phyloP scores from a whole-genome alignment of 2,797 vertebrate species.

The Mus caroli region DNA sequence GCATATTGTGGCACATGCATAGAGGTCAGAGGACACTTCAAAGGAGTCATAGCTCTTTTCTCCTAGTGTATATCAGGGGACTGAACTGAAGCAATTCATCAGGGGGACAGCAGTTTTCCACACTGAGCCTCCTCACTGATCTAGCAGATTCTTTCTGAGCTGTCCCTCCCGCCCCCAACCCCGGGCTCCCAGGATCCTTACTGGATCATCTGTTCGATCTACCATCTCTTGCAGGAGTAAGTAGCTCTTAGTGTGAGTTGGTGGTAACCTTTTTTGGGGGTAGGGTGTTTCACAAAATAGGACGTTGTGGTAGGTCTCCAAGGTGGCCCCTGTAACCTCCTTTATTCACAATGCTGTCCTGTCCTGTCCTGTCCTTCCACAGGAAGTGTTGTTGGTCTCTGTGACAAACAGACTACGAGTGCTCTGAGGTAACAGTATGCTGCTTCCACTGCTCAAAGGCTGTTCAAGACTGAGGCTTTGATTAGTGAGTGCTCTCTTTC shows the following conservation, averaged over 20 bases:
- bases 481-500: neutral
- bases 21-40: neutral
- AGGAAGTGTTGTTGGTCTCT: neutral
- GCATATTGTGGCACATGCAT: neutral
- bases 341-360: neutral
- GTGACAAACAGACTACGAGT: neutral
- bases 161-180: neutral
- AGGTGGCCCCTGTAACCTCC: neutral
- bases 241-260: neutral
- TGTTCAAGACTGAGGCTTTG: neutral
- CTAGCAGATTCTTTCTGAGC: neutral
- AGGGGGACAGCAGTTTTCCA: neutral
- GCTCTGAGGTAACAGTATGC: neutral
- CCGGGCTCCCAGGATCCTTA: neutral
- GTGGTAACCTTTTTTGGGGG: neutral
- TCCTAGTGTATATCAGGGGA: neutral
- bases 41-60: neutral
- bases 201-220: neutral
- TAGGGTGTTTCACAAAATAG: constrained; percentile 11
- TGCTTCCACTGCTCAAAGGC: neutral
- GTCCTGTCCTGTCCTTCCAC: neutral
- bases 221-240: neutral
- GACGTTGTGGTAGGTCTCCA: neutral
- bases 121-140: neutral
- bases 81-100: neutral